A percentile compares a stretch with the other conserved stretches of the same genome.
phyloP scores from a whole-genome alignment of 1,140 invertebrate species.

The Zaprionus africanus region DNA sequence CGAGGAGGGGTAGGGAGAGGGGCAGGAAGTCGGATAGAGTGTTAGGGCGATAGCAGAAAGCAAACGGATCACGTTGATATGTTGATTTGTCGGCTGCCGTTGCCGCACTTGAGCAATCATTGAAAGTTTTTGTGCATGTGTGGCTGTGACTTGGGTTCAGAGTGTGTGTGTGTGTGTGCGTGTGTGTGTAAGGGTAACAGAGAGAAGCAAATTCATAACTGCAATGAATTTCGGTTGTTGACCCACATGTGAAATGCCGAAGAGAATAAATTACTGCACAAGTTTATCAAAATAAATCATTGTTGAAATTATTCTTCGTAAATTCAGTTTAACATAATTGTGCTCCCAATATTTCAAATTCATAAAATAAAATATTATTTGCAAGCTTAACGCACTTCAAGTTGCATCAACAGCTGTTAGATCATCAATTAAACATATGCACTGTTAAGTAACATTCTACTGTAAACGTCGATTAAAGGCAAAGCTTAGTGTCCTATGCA shows the following conservation, averaged over 20 bases:
- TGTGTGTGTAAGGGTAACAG: background rate
- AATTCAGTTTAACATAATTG: background rate
- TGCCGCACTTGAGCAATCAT: conserved; percentile 6
- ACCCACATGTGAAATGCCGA: background rate
- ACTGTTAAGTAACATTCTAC: no score
- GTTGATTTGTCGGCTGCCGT: conserved; percentile 33
- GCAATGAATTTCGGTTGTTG: background rate
- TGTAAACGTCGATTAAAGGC: no score
- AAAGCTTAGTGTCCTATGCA: no score
- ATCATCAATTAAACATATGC: no score
- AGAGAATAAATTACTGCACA: background rate
- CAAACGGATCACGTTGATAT: conserved; percentile 21
- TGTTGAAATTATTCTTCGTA: background rate
- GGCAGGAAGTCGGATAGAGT: background rate
- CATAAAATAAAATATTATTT: background rate
- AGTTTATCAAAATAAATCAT: background rate
- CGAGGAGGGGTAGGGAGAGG: background rate
- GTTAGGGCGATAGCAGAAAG: background rate
- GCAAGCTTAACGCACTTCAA: background rate
- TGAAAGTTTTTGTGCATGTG: background rate
- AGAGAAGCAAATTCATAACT: background rate
- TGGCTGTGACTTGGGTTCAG: no score
- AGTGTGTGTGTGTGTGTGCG: background rate
- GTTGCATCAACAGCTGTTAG: no score
- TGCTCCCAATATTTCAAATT: background rate